Base-by-base conservation (phyloP, 2,113 vertebrate species). In the Aleadryas rufinucha region DNA sequence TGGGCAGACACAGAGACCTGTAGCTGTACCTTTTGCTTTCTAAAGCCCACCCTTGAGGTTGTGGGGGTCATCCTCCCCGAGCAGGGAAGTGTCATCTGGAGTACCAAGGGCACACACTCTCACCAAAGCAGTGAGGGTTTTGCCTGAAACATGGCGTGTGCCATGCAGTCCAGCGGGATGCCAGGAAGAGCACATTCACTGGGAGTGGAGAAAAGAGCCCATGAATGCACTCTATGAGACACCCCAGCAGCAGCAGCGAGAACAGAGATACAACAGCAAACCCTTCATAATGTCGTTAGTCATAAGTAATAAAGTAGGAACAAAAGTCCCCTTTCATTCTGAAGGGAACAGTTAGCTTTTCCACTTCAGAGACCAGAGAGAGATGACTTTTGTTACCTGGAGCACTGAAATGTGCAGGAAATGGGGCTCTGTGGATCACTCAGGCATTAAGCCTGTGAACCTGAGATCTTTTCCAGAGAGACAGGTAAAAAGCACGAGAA, bases 341-440 rank as follows among this genome's bases (percentile, higher is more conserved):
- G 96, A 97, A 97, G 96, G 96, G 97, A 98, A 93, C 93, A 95
- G 97, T 98, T 97, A 89, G 95, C 96, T 98, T 98, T 98, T 98
- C 98, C 98, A 98, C 98, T 98, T 98, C 98, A 98, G 97, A 98
- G 98, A 98, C 93, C 98, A 93, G 89, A 96, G 95, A 98, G 97
- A 98, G 97, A 95, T 16, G 95, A 97, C 98, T 98, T 98, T 98
- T 98, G 98, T 98, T 98, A 97, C 96, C 91, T 39, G 49, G 77
- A 96, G 96, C 89, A 93, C 84, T 92, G 96, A 96, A 97, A 97
- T 42, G 39, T 75, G 50, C 85, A 97, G 98, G 97, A 98, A 98
- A 98, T 75, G 63, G 85, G 97, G 89, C 96, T 97, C 95, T 6
- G 33, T 87, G 96, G 95, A 95, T 97, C 97, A 98, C 88, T 97